Conservation (phyloP, 1,140 invertebrate genomes). For the Euura lappo region DNA sequence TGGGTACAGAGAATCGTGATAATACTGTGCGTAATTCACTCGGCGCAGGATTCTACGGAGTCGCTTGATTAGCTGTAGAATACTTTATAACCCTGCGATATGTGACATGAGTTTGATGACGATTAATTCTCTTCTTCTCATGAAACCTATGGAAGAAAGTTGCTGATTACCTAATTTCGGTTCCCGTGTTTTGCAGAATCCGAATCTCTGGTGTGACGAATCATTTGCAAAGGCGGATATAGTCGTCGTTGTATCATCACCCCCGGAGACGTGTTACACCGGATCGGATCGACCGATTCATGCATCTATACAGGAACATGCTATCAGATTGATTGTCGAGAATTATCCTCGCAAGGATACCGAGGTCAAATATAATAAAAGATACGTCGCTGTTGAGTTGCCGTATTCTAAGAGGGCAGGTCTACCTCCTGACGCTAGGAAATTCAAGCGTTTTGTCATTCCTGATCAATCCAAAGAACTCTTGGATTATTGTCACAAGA, state of each 20-base stretch:
- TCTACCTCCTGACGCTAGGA: constrained; percentile 48
- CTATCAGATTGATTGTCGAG: constrained; percentile 46
- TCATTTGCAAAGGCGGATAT: constrained; percentile 47
- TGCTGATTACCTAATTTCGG: background rate
- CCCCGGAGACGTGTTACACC: constrained; percentile 30
- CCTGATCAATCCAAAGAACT: constrained; percentile 49
- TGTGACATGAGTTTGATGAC: background rate
- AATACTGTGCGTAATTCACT: background rate
- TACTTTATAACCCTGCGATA: background rate
- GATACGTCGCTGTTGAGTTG: constrained; percentile 49
- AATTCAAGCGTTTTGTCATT: constrained; percentile 45
- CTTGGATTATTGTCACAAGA: constrained; percentile 46
- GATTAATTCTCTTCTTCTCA: constrained; percentile 1
- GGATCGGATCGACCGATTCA: constrained; percentile 38
- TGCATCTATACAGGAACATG: constrained; percentile 45
- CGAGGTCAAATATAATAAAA: constrained; percentile 31
- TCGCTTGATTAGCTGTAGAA: background rate
- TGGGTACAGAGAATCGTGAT: constrained; percentile 9
- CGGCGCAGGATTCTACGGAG: background rate
- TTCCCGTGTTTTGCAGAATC: constrained; percentile 42
- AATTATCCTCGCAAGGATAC: constrained; percentile 32
- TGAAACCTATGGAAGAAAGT: constrained; percentile 1
- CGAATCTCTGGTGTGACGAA: constrained; percentile 49
- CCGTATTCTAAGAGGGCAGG: constrained; percentile 51
- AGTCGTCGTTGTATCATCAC: constrained; percentile 49